Evolutionary conservation across 2,113 vertebrate genomes (phyloP).

Genomic region (Erythrocercus mccallii): DNA sequence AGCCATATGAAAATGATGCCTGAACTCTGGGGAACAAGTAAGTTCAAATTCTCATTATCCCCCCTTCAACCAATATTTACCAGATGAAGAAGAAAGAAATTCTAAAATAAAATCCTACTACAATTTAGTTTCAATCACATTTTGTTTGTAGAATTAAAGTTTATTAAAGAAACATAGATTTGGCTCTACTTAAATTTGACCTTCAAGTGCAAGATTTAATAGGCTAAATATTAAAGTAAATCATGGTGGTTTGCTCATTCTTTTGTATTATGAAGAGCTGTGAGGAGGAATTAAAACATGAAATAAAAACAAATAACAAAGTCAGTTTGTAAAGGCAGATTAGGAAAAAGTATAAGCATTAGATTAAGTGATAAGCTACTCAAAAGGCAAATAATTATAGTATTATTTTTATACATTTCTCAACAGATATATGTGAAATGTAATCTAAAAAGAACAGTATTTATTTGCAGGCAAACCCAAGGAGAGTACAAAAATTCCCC

Average conservation of each 20-base stretch:
- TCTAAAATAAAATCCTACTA: background rate
- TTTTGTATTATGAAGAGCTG: background rate
- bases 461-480: background rate
- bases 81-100: constrained; percentile 29
- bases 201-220: constrained; percentile 60
- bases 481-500: background rate
- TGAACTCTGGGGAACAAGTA: background rate
- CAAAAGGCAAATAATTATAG: background rate
- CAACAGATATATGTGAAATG: background rate
- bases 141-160: constrained; percentile 35
- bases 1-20: background rate
- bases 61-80: constrained; percentile 9
- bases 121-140: constrained; percentile 16
- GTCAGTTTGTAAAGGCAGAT: background rate
- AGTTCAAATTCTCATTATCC: constrained; percentile 21
- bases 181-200: constrained; percentile 56
- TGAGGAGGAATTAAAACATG: background rate
- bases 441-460: background rate
- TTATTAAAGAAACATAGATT: constrained; percentile 41
- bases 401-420: background rate
- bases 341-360: background rate
- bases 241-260: background rate
- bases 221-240: constrained; percentile 29
- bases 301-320: background rate
- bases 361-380: background rate